A percentile compares a stretch with the other conserved stretches of the same genome.
Conservation (phyloP, 2,113 vertebrate species). For the Ellobius talpinus region DNA sequence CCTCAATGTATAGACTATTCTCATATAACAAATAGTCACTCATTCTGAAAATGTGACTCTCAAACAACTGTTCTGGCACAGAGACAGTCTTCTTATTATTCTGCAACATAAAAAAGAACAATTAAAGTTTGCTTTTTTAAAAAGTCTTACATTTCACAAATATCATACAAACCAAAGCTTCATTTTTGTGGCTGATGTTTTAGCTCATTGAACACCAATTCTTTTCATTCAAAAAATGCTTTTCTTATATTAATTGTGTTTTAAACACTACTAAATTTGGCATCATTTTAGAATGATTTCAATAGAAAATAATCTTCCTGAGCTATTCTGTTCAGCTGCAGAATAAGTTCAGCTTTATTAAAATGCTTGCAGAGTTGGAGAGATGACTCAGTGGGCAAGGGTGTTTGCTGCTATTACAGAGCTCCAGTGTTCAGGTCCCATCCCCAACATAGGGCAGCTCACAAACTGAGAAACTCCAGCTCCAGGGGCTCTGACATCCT, state of each 20-base stretch:
- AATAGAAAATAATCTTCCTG: slow-evolving; percentile 37
- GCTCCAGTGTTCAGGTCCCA: not conserved
- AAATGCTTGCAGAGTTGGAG: slow-evolving; percentile 15
- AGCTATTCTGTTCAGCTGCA: slow-evolving; percentile 64
- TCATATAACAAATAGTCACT: slow-evolving; percentile 13
- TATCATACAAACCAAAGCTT: not conserved
- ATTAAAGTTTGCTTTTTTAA: slow-evolving; percentile 26
- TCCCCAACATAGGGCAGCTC: not conserved
- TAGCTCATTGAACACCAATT: not conserved
- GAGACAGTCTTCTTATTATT: not conserved
- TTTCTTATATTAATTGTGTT: slow-evolving; percentile 66
- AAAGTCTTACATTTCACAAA: not conserved
- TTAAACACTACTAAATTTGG: slow-evolving; percentile 65
- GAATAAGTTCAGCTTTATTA: slow-evolving; percentile 69
- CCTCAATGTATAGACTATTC: not conserved
- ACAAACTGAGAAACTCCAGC: not conserved
- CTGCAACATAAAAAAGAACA: slow-evolving; percentile 27
- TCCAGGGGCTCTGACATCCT: not conserved
- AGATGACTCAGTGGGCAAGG: not conserved
- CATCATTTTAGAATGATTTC: slow-evolving; percentile 68
- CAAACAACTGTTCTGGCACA: not conserved
- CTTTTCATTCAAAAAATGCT: slow-evolving; percentile 48
- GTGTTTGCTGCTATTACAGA: not conserved
- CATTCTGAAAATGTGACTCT: not conserved
- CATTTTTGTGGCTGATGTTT: slow-evolving; percentile 14